A percentile compares a stretch with the other conserved stretches of the same genome.
These are phyloP conservation scores for Semnornis frantzii DNA, from an alignment of 2,113 vertebrate genomes.

Conservation along the genomic window DNA sequence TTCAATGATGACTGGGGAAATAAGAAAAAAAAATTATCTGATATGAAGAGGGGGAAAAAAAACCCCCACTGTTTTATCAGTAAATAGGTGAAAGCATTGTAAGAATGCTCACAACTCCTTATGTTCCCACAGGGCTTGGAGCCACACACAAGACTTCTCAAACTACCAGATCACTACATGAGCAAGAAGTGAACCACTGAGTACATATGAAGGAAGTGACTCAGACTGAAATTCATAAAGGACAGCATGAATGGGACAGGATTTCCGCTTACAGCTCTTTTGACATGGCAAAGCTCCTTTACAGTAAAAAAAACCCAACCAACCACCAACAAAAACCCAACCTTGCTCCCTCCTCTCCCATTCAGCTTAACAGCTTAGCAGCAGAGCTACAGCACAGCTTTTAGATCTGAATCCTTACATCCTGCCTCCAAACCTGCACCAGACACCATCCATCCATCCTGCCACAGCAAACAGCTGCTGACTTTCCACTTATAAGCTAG, in stretches of 20 bases:
- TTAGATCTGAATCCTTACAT: neutral
- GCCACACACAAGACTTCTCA: neutral
- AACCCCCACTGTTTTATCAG: neutral
- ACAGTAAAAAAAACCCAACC: neutral
- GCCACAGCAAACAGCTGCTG: neutral
- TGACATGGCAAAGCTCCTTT: slow-evolving; percentile 3
- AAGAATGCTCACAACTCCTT: neutral
- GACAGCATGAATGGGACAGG: slow-evolving; percentile 64
- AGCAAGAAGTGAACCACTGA: slow-evolving; percentile 41
- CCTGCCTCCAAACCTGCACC: neutral
- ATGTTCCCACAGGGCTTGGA: neutral
- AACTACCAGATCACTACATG: neutral
- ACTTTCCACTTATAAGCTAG: neutral
- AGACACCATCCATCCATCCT: neutral
- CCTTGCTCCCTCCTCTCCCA: neutral
- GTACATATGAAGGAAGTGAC: slow-evolving; percentile 56
- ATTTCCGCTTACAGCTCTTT: slow-evolving; percentile 57
- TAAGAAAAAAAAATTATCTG: neutral
- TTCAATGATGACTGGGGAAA: neutral
- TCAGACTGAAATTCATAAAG: slow-evolving; percentile 60
- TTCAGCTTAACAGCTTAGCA: neutral
- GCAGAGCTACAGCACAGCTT: neutral
- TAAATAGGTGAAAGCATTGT: neutral
- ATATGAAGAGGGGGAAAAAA: neutral
- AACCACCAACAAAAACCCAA: neutral